Base-by-base conservation (phyloP, 92 coral and sea anemone species). In the Zoanthus sansibaricus region DNA sequence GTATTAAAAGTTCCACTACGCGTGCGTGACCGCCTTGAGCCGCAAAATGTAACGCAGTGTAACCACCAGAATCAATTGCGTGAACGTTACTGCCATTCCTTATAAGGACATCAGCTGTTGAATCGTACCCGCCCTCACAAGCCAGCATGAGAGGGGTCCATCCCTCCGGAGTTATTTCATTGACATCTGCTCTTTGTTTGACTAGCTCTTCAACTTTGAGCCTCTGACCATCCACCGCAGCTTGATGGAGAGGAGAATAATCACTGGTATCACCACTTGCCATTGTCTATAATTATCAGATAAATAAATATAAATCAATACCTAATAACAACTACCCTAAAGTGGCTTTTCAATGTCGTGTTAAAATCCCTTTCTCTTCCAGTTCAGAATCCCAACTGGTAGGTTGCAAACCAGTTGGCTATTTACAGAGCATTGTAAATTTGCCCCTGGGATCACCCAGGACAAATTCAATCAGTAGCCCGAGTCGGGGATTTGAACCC, bases 81-180 rank as follows among this genome's bases (percentile, higher is more conserved):
- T 80, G 49, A 11, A 80, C 73, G 7, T 80, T 80, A 16, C 85
- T 62, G 37, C 85, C 85, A 25, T 80, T 80, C 20, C 85, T 64
- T 80, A 80, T 80, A 18, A 80, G 85, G 74, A 80, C 58, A 25
- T 80, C 85, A 2, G 75, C 85, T 46, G 75, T 80, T 25, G 37
- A 47, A 18, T 80, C 85, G 45, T 62, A 47, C 14, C 85, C 85
- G 5, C 85, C 85, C 44, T 80, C 85, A 56, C 75, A 66, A 31
- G 85, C 85, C 33, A 80, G 15, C 85, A 80, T 80, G 12, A 80
- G 73, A 64, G 85, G 85, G 59, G 85, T 80, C 85, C 45, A 80
- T 47, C 85, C 85, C 25, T 80, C 85, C 18, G 74, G 75, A 0
- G 85, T 80, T 45, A 51, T 21, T 18, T 55, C 85, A 15, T 80